Percentiles rank a stretch among this genome's conserved stretches.
phyloP scores from a whole-genome alignment of 2,888 invertebrate species.

The Gryllus longicercus region DNA sequence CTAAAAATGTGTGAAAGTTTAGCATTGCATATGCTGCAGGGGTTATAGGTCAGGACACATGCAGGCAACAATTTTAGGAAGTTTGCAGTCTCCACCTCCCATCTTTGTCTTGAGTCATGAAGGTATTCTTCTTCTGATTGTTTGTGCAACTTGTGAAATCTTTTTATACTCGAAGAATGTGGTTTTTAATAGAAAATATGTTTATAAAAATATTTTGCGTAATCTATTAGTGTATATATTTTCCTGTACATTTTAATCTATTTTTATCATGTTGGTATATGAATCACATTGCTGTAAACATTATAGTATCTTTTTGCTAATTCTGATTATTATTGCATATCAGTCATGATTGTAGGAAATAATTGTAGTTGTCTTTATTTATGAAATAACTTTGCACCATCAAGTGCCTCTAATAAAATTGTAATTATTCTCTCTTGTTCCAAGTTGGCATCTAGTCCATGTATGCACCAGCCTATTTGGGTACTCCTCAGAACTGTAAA shows the following conservation, averaged over 20 bases:
- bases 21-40: not conserved
- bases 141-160: slow-evolving; percentile 7
- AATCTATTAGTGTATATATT: slow-evolving; percentile 8
- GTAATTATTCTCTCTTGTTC: not conserved
- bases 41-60: not conserved
- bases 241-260: slow-evolving; percentile 10
- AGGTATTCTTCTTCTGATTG: slow-evolving; percentile 11
- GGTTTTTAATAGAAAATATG: slow-evolving; percentile 17
- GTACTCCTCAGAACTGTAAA: not conserved
- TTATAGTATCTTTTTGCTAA: slow-evolving; percentile 7
- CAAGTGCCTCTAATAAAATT: not conserved
- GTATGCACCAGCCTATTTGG: not conserved
- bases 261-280: slow-evolving; percentile 17
- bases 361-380: not conserved
- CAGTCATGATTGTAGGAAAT: not conserved
- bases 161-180: not conserved
- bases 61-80: not conserved
- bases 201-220: slow-evolving; percentile 17
- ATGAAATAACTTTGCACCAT: slow-evolving; percentile 17
- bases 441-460: slow-evolving; percentile 1
- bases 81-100: not conserved
- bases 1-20: not conserved
- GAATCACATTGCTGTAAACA: slow-evolving; percentile 17
- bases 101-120: not conserved
- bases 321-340: slow-evolving; percentile 3